Percentiles rank a stretch among this genome's conserved stretches.
Conservation (phyloP, 1,140 invertebrate species). For the Drosophila prosaltans region DNA sequence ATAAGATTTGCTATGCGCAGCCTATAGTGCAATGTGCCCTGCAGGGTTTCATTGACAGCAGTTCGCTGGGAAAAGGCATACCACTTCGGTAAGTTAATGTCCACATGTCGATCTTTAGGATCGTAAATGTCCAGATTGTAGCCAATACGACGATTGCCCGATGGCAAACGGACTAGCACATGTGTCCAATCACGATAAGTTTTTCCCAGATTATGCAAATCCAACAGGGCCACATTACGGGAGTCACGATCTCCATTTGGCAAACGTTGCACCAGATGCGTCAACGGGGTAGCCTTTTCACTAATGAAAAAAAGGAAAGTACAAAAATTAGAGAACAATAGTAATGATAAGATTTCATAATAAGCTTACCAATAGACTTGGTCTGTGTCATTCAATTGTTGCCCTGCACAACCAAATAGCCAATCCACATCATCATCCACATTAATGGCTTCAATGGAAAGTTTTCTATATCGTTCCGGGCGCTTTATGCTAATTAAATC, state of each 20-base stretch:
- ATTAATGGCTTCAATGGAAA: slow-evolving; percentile 82
- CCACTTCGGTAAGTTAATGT: slow-evolving; percentile 84
- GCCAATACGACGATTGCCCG: slow-evolving; percentile 85
- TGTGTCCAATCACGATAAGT: slow-evolving; percentile 87
- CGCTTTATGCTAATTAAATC: slow-evolving; percentile 56
- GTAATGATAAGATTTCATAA: background rate
- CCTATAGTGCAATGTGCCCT: slow-evolving; percentile 84
- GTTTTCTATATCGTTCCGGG: slow-evolving; percentile 53
- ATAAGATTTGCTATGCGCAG: slow-evolving; percentile 84
- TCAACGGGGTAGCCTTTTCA: slow-evolving; percentile 86
- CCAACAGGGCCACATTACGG: slow-evolving; percentile 86
- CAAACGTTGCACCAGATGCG: slow-evolving; percentile 85
- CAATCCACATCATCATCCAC: slow-evolving; percentile 86
- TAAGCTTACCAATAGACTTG: slow-evolving; percentile 86
- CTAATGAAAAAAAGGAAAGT: slow-evolving; percentile 57
- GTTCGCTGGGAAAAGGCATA: slow-evolving; percentile 65
- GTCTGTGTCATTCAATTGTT: slow-evolving; percentile 82
- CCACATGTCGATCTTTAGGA: slow-evolving; percentile 84
- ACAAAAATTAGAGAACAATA: background rate
- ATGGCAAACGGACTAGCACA: slow-evolving; percentile 87
- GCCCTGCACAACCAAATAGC: slow-evolving; percentile 89
- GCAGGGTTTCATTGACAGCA: slow-evolving; percentile 84
- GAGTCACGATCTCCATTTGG: slow-evolving; percentile 79
- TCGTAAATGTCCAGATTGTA: slow-evolving; percentile 88
- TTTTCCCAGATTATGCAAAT: slow-evolving; percentile 86